Evolutionary conservation across 2,113 vertebrate genomes (phyloP), one percentile per base, ranked within the genome.

Genomic region (Orthonyx spaldingii): DNA sequence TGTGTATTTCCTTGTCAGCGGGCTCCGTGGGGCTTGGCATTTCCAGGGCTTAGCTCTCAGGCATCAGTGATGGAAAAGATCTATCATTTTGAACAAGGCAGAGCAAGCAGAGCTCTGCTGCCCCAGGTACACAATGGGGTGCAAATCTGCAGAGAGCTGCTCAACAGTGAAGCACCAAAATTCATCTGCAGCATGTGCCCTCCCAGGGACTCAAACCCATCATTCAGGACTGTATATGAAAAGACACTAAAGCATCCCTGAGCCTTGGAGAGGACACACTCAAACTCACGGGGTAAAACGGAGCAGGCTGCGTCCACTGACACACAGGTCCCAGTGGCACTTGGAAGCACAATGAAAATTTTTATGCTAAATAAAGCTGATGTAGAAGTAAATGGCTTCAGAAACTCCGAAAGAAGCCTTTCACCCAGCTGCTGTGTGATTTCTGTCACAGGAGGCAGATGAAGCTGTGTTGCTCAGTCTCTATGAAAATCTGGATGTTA

Each of bases 31-130:
- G 86, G 60, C 53, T 44, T 21, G 50, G 46, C 46, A 47, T 95
- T 94, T 63, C 57, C 85, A 92, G 66, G 72, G 75, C 28, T 93
- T 60, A 59, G 79, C 66, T 90, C 84, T 70, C 63, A 57, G 69
- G 75, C 82, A 80, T 42, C 85, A 80, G 63, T 57, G 83, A 55
- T 63, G 59, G 87, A 79, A 76, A 76, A 89, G 74, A 68, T 89
- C 53, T 64, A 20, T 87, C 72, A 56, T 24, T 76, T 2, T 46
- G 77, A 64, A 22, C n/a, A 3, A 63, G 71, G 77, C 68, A 82
- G 44, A 75, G 66, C 26, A 35, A 22, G 72, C 52, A 74, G 87
- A 37, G 56, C 16, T 84, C 37, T 72, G 39, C 47, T 44, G 70
- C 17, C 42, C 33, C 41, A 7, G 46, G 39, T 59, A 10, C 63